Base-by-base conservation (phyloP, 2,888 invertebrate genomes). In the Ypsolopha scabrella region DNA sequence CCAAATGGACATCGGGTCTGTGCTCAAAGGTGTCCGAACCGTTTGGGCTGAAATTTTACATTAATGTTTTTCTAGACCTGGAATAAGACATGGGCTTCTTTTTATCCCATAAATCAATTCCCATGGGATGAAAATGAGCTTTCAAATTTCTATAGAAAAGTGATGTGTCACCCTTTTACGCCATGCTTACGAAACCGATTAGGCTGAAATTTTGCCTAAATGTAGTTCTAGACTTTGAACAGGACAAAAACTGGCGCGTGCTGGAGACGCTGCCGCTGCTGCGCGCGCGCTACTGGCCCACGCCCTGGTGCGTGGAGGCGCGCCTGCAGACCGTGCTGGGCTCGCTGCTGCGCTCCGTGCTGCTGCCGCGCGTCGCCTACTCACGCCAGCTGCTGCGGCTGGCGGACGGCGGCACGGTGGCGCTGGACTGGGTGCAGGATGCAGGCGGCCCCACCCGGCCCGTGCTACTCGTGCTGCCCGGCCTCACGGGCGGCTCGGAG, bases 281-380 rank as follows among this genome's bases (percentile, higher is more conserved):
- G 53, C 88, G 88, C 60, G 89, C 90, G 70, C 90, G 89, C 69
- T 94, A 91, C 73, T 94, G 93, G 93, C 94, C 94, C 13, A 93
- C 94, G 50, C 87, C 93, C 53, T 94, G 94, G 94, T 94, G 93
- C 65, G 90, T 93, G 57, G 93, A 93, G 74, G 90, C 93, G 49
- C 88, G 93, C 51, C 88, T 92, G 49, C 94, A 94, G 75, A 94
- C 94, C 3, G 89, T 93, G 51, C 75, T 93, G 48, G 93, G 93
- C 51, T 91, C 91, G 54, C 63, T 93, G 60, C 75, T 94, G 59
- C 88, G 94, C 58, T 88, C 91, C 10, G 79, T 86, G 54, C 75
- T 90, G 55, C 76, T 92, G 59, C 90, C 92, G 38, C 65, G 66
- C 9, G 62, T 68, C 48, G 57, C 56, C 51, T 73, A 64, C 55